Conservation (phyloP, 1,140 invertebrate genomes). For the Lepidotrigona ventralis region DNA sequence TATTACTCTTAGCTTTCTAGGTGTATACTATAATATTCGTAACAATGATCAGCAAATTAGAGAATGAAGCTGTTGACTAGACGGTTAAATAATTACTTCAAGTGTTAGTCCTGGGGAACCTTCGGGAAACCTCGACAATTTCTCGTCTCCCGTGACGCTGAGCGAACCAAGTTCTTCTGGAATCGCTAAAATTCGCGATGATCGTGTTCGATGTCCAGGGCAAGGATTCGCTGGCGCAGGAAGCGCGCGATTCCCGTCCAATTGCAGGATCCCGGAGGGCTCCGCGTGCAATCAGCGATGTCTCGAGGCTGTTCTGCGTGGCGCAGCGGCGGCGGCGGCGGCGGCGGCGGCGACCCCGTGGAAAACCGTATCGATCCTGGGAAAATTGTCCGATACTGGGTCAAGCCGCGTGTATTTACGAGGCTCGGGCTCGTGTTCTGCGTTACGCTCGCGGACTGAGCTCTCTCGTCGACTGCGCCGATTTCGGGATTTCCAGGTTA, state of each 20-base stretch:
- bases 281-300: conserved; percentile 24
- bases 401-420: conserved; percentile 59
- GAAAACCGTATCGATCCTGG: conserved; percentile 62
- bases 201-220: too few species aligned
- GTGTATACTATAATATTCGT: too few species aligned
- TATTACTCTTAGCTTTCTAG: too few species aligned
- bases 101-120: too few species aligned
- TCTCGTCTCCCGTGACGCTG: too few species aligned
- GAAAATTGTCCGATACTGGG: conserved; percentile 65
- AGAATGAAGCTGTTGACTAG: too few species aligned
- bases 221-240: too few species aligned
- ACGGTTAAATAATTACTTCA: too few species aligned
- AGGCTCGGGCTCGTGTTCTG: conserved; percentile 17
- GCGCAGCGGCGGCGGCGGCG: not conserved
- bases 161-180: too few species aligned
- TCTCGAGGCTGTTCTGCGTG: conserved; percentile 33
- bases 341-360: not conserved
- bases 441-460: conserved; percentile 31
- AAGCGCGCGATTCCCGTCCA: not conserved
- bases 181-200: not conserved
- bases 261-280: not conserved
- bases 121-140: too few species aligned
- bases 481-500: not conserved
- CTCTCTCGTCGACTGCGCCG: not conserved
- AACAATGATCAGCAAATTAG: too few species aligned